Percentiles rank a stretch among this genome's conserved stretches.
Conservation (phyloP, 2,797 vertebrate genomes). For the Discoglossus pictus region DNA sequence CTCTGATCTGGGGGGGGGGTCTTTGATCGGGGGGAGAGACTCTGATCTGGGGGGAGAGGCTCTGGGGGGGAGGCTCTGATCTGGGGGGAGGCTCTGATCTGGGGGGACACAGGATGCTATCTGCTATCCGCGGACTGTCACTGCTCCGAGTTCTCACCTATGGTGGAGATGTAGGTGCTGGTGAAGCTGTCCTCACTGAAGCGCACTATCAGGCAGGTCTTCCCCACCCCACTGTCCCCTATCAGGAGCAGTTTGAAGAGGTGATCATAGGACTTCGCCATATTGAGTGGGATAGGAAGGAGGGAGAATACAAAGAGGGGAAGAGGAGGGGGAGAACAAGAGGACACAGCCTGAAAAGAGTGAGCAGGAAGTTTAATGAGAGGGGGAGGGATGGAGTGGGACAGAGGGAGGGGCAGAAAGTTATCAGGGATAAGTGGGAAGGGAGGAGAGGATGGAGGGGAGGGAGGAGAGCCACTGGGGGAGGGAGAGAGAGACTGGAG, state of each 20-base stretch:
- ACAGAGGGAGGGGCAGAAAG: conserved; percentile 36
- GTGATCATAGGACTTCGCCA: conserved; percentile 97
- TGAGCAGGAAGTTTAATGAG: conserved; percentile 60
- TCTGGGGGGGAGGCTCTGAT: background rate
- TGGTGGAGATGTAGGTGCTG: conserved; percentile 93
- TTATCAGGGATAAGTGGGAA: conserved; percentile 19
- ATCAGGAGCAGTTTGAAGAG: conserved; percentile 93
- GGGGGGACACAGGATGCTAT: background rate
- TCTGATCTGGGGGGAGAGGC: background rate
- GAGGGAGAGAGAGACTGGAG: too few species aligned
- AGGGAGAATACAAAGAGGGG: conserved; percentile 22
- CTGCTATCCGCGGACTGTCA: too few species aligned
- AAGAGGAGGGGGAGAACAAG: conserved; percentile 59
- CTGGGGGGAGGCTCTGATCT: background rate
- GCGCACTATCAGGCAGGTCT: conserved; percentile 92
- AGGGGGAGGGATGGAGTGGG: background rate
- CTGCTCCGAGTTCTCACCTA: conserved; percentile 80
- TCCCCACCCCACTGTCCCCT: conserved; percentile 95
- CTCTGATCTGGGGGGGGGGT: too few species aligned
- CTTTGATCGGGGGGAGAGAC: too few species aligned
- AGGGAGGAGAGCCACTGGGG: too few species aligned
- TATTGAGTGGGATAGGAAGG: conserved; percentile 59
- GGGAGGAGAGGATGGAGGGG: background rate
- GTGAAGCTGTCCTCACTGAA: conserved; percentile 94
- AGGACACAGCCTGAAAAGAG: conserved; percentile 57